Percentiles rank a stretch among this genome's conserved stretches.
Conservation (phyloP, 2,113 vertebrate genomes). For the Oncorhynchus nerka region DNA sequence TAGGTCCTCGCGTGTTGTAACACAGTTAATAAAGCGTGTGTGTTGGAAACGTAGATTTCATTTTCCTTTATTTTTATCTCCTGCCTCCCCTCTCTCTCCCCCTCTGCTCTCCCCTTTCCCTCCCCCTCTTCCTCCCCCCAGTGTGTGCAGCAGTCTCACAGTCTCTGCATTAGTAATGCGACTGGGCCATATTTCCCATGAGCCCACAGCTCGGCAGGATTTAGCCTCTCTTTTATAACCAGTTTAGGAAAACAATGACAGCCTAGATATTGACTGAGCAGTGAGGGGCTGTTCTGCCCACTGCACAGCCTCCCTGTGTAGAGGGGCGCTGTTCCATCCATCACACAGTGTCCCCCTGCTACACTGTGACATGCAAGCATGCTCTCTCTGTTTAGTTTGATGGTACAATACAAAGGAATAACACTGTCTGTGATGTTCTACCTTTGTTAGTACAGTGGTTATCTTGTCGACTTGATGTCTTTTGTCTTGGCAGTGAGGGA, state of each 20-base stretch:
- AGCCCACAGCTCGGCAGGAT: slow-evolving; percentile 73
- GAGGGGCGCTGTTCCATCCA: slow-evolving; percentile 25
- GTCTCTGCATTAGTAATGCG: slow-evolving; percentile 71
- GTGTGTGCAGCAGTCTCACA: slow-evolving; percentile 47
- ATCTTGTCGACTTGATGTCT: background rate
- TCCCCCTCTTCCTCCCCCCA: slow-evolving; percentile 16
- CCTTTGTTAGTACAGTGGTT: background rate
- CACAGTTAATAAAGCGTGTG: slow-evolving; percentile 24
- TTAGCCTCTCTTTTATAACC: slow-evolving; percentile 76
- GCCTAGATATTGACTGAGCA: slow-evolving; percentile 69
- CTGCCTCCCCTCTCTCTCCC: slow-evolving; percentile 8
- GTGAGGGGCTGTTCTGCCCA: slow-evolving; percentile 53
- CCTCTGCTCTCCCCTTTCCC: slow-evolving; percentile 33
- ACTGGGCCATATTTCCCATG: slow-evolving; percentile 82
- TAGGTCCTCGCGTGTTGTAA: slow-evolving; percentile 18
- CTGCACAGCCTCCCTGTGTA: slow-evolving; percentile 34
- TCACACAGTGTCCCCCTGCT: slow-evolving; percentile 5
- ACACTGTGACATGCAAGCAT: background rate
- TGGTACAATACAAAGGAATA: too few relatives aligned
- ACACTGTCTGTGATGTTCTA: background rate
- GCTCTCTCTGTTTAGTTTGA: too few relatives aligned
- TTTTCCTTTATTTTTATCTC: slow-evolving; percentile 67
- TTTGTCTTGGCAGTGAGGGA: too few relatives aligned
- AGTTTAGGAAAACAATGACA: slow-evolving; percentile 81
- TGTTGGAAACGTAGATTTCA: slow-evolving; percentile 61